Evolutionary conservation across 2,888 invertebrate species (phyloP), one percentile per base, ranked within the genome.

Genomic region (Eurytoma californica): DNA sequence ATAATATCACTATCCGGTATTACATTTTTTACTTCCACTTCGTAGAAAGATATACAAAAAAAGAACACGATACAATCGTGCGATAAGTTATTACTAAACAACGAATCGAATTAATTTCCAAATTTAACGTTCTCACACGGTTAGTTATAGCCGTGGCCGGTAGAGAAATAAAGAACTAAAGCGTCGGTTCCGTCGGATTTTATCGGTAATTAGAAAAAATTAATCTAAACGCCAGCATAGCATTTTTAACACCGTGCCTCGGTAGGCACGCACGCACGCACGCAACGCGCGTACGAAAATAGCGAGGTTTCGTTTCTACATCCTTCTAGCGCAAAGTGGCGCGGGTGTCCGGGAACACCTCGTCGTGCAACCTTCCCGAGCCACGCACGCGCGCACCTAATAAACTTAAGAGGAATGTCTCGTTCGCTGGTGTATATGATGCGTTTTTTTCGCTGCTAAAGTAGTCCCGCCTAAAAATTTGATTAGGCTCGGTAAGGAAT

Each of bases 381-480:
- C n/a, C 68, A 55, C 68, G 47, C 68, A 7, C 69, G 53, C 47
- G 70, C 61, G 16, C n/a, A 24, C 65, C 18, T 63, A 73, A 81
- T 83, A 82, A 80, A 68, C 83, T 83, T 83, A 80, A 83, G 60
- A 49, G 30, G 7, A 30, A 0, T 39, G 9, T 39, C 7, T 7
- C 39, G 9, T 39, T 5, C 39, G 39, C 9, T 39, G 7, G 7
- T 39, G n/a, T n/a, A n/a, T n/a, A n/a, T n/a, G n/a, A n/a, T n/a
- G n/a, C n/a, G n/a, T n/a, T n/a, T n/a, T n/a, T n/a, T n/a, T n/a
- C n/a, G n/a, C n/a, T n/a, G n/a, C n/a, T n/a, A n/a, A n/a, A n/a
- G n/a, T n/a, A n/a, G n/a, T n/a, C n/a, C n/a, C n/a, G n/a, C n/a
- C n/a, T 24, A 24, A 24, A 24, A 24, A 24, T 24, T 24, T 24